Evolutionary conservation across 2,888 invertebrate genomes (phyloP).

Genomic region (Nemurella pictetii): DNA sequence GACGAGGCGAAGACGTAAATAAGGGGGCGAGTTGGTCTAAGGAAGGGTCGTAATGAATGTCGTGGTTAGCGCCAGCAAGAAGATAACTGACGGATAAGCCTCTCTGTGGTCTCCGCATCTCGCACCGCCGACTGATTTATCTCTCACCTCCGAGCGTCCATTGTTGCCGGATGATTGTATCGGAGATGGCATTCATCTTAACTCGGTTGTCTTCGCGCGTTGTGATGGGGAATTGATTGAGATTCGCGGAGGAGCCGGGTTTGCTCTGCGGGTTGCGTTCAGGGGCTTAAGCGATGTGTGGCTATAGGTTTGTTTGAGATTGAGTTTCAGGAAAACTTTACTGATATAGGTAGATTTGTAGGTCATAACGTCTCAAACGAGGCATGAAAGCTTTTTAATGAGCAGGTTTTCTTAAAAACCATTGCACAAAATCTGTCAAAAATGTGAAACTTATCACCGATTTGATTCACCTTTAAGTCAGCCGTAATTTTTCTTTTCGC

Average conservation of each 20-base stretch:
- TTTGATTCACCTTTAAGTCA: too few species aligned
- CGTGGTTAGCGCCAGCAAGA: constrained; percentile 25
- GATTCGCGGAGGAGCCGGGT: not conserved
- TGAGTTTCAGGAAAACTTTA: too few species aligned
- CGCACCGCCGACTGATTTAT: not conserved
- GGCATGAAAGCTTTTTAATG: too few species aligned
- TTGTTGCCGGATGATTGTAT: not conserved
- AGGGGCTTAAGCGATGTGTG: too few species aligned
- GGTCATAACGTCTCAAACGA: too few species aligned
- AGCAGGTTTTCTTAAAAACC: too few species aligned
- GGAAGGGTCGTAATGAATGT: constrained; percentile 23
- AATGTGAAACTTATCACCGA: too few species aligned
- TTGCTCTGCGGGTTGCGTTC: not conserved
- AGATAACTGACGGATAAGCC: constrained; percentile 14
- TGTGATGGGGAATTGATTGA: not conserved
- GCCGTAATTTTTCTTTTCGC: too few species aligned
- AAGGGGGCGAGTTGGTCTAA: not conserved
- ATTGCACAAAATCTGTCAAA: too few species aligned
- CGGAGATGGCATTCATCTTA: not conserved
- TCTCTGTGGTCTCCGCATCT: not conserved
- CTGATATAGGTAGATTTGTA: too few species aligned
- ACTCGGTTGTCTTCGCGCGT: not conserved
- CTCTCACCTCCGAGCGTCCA: not conserved
- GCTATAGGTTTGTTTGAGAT: too few species aligned
- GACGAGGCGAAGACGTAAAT: not conserved